Evolutionary conservation across 1,140 invertebrate species (phyloP).

Genomic region (Conus ventricosus): DNA sequence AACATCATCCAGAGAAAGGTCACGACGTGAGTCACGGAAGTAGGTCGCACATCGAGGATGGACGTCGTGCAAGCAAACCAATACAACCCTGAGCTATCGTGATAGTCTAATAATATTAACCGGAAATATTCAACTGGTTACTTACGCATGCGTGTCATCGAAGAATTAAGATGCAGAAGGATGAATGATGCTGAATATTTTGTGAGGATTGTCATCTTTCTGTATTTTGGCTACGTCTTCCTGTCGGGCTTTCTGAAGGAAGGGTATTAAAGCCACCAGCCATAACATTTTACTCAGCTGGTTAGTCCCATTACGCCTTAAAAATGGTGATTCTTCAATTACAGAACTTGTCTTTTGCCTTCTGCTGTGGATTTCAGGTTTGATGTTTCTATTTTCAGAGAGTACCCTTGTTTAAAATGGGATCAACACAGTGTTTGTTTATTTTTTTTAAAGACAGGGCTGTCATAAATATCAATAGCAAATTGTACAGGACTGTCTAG

Average conservation of each 20-base stretch:
- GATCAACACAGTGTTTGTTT: no score
- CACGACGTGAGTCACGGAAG: not conserved
- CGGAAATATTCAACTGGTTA: not conserved
- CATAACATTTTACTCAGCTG: not conserved
- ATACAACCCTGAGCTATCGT: not conserved
- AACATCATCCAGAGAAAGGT: not conserved
- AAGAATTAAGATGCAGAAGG: not conserved
- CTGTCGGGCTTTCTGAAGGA: not conserved
- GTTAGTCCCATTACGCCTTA: not conserved
- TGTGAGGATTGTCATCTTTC: not conserved
- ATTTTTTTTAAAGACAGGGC: no score
- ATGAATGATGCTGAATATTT: conserved; percentile 25
- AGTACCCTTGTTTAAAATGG: no score
- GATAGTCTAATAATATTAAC: not conserved
- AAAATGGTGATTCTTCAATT: conserved; percentile 3
- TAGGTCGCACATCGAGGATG: not conserved
- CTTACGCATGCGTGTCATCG: not conserved
- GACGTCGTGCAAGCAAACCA: not conserved
- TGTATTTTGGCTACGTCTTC: not conserved
- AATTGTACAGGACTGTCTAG: no score
- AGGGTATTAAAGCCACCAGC: not conserved
- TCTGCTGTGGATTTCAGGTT: conserved; percentile 7
- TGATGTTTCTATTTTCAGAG: not conserved
- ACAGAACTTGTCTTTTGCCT: not conserved
- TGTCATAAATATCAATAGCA: no score